Evolutionary conservation across 64 coral and sea anemone genomes (phyloP).

Genomic region (Trachythela sp.): DNA sequence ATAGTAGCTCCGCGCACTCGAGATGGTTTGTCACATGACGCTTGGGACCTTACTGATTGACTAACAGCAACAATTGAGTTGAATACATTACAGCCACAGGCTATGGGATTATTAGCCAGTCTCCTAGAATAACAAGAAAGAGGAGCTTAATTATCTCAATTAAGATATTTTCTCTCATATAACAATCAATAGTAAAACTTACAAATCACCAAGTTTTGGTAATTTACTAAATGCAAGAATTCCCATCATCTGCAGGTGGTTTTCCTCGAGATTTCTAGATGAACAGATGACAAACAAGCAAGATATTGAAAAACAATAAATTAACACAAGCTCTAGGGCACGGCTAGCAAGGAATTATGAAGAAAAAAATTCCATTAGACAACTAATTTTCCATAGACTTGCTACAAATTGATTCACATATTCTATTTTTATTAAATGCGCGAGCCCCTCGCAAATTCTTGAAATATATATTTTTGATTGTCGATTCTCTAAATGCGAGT

Average conservation of each 20-base stretch:
- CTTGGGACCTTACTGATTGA: slow-evolving; percentile 15
- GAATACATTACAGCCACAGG: slow-evolving; percentile 92
- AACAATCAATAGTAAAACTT: neutral
- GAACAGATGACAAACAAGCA: neutral
- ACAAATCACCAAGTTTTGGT: neutral
- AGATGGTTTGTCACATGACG: slow-evolving; percentile 57
- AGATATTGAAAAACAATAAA: too few species aligned
- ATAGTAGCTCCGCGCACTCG: slow-evolving; percentile 63
- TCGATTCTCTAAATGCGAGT: too few species aligned
- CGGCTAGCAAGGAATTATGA: too few species aligned
- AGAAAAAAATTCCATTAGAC: too few species aligned
- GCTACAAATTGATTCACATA: too few species aligned
- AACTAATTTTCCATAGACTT: too few species aligned
- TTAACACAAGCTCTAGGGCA: too few species aligned
- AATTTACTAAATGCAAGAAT: neutral
- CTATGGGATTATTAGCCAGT: slow-evolving; percentile 60
- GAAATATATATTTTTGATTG: too few species aligned
- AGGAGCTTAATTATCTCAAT: too few species aligned
- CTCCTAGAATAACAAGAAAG: slow-evolving; percentile 16
- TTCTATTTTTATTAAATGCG: too few species aligned
- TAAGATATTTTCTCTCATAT: too few species aligned
- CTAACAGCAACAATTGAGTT: slow-evolving; percentile 59
- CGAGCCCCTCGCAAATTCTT: too few species aligned
- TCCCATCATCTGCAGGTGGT: neutral
- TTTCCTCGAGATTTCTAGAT: neutral